A percentile compares a stretch with the other conserved stretches of the same genome.
These are phyloP conservation scores for Halocynthia roretzi DNA, from an alignment of 23 tunicate species.

Conservation along the genomic window DNA sequence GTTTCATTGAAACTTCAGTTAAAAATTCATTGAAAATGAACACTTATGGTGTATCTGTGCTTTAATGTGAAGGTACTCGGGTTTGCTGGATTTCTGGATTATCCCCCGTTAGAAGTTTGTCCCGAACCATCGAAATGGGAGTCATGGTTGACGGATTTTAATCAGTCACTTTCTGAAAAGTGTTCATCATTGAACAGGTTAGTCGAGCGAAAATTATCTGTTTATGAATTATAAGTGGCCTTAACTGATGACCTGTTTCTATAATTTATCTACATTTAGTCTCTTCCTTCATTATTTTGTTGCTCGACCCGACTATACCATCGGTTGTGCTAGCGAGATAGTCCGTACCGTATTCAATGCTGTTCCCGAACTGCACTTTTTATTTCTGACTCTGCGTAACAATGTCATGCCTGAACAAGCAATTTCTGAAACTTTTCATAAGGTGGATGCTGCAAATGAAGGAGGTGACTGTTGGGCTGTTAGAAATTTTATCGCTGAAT, in stretches of 20 bases:
- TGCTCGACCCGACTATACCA: conserved; percentile 79
- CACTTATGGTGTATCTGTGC: too few relatives aligned
- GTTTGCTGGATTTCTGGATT: conserved; percentile 90
- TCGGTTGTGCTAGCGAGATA: conserved; percentile 77
- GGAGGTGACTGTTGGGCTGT: neutral
- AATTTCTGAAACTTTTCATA: conserved; percentile 51
- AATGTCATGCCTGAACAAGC: conserved; percentile 69
- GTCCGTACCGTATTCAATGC: conserved; percentile 89
- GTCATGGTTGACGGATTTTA: conserved; percentile 49
- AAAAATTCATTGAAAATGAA: too few relatives aligned
- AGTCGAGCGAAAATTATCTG: neutral
- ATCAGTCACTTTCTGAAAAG: conserved; percentile 21
- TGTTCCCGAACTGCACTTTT: conserved; percentile 67
- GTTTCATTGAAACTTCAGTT: too few relatives aligned
- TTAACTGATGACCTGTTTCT: too few relatives aligned
- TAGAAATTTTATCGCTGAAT: neutral
- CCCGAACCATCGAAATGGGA: conserved; percentile 76
- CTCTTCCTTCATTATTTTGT: conserved; percentile 81
- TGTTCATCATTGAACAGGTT: conserved; percentile 83
- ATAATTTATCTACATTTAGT: conserved; percentile 19
- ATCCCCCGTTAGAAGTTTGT: conserved; percentile 44
- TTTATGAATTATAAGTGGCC: neutral
- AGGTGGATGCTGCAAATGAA: conserved; percentile 10
- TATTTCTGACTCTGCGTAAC: conserved; percentile 37
- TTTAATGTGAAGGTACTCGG: conserved; percentile 94